Conservation (phyloP, 2,113 vertebrate species). For the Pseudorasbora parva region DNA sequence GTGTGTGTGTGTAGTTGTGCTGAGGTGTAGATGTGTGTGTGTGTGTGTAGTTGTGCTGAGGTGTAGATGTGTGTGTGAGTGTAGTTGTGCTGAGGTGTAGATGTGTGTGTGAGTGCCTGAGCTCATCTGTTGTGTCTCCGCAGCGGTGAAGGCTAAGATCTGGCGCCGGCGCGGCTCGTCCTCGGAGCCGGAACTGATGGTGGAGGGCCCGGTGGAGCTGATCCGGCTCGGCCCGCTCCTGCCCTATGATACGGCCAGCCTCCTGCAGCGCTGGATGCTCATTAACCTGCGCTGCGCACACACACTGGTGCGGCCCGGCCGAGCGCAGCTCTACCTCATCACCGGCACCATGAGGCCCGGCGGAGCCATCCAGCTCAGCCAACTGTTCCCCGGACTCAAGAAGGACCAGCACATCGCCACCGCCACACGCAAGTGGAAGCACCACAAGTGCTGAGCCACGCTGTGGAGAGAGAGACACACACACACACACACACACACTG, state of each 20-base stretch:
- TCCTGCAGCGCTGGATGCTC: slow-evolving; percentile 86
- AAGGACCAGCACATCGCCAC: slow-evolving; percentile 78
- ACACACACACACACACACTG: no score
- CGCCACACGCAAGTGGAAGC: slow-evolving; percentile 85
- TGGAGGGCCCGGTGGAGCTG: slow-evolving; percentile 85
- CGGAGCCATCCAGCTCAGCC: slow-evolving; percentile 72
- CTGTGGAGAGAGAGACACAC: no score
- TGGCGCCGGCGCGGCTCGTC: slow-evolving; percentile 70
- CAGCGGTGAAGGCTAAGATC: slow-evolving; percentile 86
- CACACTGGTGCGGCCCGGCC: slow-evolving; percentile 73
- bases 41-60: no score
- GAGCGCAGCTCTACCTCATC: slow-evolving; percentile 80
- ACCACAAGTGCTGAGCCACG: slow-evolving; percentile 79
- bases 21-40: no score
- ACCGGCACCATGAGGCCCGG: slow-evolving; percentile 75
- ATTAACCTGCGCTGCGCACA: slow-evolving; percentile 82
- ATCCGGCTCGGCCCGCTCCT: slow-evolving; percentile 79
- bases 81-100: no score
- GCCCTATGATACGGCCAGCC: slow-evolving; percentile 81
- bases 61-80: no score
- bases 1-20: no score
- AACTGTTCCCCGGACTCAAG: slow-evolving; percentile 86
- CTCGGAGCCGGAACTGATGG: slow-evolving; percentile 75
- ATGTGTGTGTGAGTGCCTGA: no score
- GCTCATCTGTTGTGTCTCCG: neutral